phyloP scores from a whole-genome alignment of 1,140 invertebrate species.

The Pseudoatta argentina region DNA sequence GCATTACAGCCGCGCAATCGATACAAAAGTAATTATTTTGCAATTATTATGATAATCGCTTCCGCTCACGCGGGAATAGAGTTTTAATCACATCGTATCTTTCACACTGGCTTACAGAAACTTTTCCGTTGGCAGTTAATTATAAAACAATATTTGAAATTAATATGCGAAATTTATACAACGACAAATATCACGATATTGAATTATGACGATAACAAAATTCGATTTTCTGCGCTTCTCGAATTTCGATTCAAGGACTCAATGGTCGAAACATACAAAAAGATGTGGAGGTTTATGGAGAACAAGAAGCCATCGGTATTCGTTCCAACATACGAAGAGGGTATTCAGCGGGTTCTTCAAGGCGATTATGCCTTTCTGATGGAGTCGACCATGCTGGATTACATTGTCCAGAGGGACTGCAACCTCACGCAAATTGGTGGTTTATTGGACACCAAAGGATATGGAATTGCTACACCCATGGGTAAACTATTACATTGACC shows the following conservation, averaged over 20 bases:
- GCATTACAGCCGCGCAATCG: background rate
- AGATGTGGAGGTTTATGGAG: slow-evolving; percentile 96
- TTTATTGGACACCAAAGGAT: slow-evolving; percentile 94
- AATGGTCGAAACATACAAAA: slow-evolving; percentile 93
- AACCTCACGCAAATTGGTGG: slow-evolving; percentile 98
- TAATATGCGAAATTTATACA: background rate
- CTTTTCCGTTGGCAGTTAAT: slow-evolving; percentile 1
- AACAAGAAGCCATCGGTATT: slow-evolving; percentile 91
- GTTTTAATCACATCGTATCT: background rate
- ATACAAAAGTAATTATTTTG: slow-evolving; percentile 33
- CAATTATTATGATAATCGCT: slow-evolving; percentile 43
- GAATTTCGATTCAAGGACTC: slow-evolving; percentile 88
- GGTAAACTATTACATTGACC: slow-evolving; percentile 80
- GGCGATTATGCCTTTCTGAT: slow-evolving; percentile 96
- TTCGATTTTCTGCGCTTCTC: background rate
- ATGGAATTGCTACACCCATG: slow-evolving; percentile 88
- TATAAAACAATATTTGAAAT: slow-evolving; percentile 4
- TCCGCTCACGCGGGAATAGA: background rate
- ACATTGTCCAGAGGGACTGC: slow-evolving; percentile 95
- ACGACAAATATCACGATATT: background rate
- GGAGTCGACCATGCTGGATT: slow-evolving; percentile 98
- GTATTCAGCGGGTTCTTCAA: slow-evolving; percentile 91
- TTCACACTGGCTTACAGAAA: background rate
- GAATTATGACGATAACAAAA: background rate
- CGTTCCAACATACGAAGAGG: slow-evolving; percentile 92